phyloP scores from a whole-genome alignment of 2,113 vertebrate genomes.

The Nanorana parkeri region DNA sequence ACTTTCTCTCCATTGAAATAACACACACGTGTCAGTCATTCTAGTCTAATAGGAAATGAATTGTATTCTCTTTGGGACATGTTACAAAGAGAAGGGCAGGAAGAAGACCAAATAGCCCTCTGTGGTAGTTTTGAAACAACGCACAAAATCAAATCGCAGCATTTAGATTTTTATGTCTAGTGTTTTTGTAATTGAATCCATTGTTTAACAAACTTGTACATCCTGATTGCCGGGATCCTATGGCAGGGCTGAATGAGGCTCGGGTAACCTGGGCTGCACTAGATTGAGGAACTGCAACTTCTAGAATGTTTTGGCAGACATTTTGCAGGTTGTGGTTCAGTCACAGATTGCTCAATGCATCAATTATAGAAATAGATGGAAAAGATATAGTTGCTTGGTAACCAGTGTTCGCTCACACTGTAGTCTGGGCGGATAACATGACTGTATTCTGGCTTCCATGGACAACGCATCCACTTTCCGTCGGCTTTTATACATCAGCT shows the following conservation, averaged over 20 bases:
- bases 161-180: slow-evolving; percentile 11
- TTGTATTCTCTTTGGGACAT: slow-evolving; percentile 13
- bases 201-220: neutral
- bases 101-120: neutral
- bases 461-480: no score
- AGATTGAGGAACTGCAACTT: neutral
- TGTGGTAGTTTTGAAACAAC: neutral
- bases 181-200: neutral
- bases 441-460: no score
- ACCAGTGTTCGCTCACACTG: no score
- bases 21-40: no score
- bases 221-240: neutral
- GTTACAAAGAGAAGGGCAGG: neutral
- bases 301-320: neutral
- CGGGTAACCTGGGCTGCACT: neutral
- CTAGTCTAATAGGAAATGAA: neutral
- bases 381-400: no score
- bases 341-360: no score
- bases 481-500: no score
- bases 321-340: neutral
- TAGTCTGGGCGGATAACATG: no score
- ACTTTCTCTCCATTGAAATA: no score
- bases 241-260: neutral
- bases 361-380: no score
- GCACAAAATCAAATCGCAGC: neutral